Evolutionary conservation across 1,140 invertebrate genomes (phyloP), one percentile per base, ranked within the genome.

Genomic region (Trichonephila clavata): DNA sequence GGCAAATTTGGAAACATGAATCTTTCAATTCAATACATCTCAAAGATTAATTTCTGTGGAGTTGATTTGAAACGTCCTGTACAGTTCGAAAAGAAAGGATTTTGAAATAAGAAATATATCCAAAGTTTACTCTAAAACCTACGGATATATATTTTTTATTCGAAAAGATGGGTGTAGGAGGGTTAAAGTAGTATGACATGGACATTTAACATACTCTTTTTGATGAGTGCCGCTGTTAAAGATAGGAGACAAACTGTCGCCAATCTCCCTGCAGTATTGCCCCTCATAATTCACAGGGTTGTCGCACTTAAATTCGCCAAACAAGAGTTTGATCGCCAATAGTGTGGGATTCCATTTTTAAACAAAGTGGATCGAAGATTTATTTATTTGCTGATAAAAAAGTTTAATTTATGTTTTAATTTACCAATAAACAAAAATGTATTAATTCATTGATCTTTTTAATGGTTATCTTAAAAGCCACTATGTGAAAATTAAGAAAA

Each of bases 231-330:
- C 80, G 90, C 90, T 50, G 59, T 39, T 91, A 61, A 91, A 83
- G 77, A 91, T n/a, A 21, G 84, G 84, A 93, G 91, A 93, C 91
- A 93, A 93, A 93, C 83, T 93, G 91, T 93, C 91, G 61, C 91
- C 91, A 93, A 93, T 93, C 81, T 93, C 61, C 21, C 84, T 20
- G 81, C 84, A 86, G 84, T 61, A 87, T 86, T 93, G 83, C 83
- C 91, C 63, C 83, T 61, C 81, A 24, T 93, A 83, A 86, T 60
- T 93, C 83, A 93, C 59, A 77, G 81, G 91, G 91, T 86, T 93
- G 83, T 83, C 24, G 65, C 21, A 77, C 68, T 27, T 32, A 88
- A 63, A 86, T 14, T 2, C 24, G 84, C 60, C 50, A 21, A 10
- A 13, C 16, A 57, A 43, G 21, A 24, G 20, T 27, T 39, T 32